phyloP scores from a whole-genome alignment of 2,797 vertebrate genomes.

The Syngnathus acus region DNA sequence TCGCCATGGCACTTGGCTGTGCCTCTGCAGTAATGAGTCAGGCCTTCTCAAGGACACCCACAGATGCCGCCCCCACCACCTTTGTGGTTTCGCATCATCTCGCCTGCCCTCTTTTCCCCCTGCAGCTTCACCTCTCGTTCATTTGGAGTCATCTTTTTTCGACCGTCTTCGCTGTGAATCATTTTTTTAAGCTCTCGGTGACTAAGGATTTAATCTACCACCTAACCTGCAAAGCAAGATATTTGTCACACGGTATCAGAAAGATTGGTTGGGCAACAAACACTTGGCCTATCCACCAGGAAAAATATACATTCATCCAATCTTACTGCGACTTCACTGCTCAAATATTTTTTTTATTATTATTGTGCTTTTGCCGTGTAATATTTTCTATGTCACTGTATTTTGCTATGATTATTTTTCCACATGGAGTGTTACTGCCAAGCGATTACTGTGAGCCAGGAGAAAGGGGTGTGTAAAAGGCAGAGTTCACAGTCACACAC shows the following conservation, averaged over 20 bases:
- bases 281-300: background rate
- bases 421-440: no score
- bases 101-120: conserved; percentile 32
- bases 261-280: background rate
- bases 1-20: conserved; percentile 46
- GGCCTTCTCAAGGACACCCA: conserved; percentile 67
- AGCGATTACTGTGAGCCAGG: no score
- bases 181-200: background rate
- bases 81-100: conserved; percentile 38
- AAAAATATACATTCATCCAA: background rate
- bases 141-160: background rate
- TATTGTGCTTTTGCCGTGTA: no score
- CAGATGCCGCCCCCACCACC: conserved; percentile 54
- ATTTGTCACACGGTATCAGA: background rate
- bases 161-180: background rate
- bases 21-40: conserved; percentile 68
- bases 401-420: no score
- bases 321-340: no score
- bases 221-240: background rate
- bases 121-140: conserved; percentile 22
- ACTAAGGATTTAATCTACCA: background rate
- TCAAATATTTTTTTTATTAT: no score
- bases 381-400: no score
- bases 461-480: no score
- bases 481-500: no score